Evolutionary conservation across 37 sponge, comb jelly and placozoan species (phyloP), one percentile per base, ranked within the genome.

Genomic region (Amphimedon queenslandica): DNA sequence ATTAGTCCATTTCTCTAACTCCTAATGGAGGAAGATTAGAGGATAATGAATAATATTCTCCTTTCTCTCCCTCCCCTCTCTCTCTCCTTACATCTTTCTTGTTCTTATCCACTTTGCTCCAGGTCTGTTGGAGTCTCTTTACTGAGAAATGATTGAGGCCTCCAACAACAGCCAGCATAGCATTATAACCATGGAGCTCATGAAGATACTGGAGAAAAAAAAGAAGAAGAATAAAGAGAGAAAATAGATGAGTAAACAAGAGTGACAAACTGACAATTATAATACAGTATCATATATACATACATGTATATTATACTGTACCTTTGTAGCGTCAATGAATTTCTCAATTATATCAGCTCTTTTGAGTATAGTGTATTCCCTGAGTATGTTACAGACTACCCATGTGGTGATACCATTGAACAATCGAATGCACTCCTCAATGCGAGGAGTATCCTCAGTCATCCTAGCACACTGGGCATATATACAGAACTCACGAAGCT

Each of bases 121-220:
- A 92, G 24, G 93, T 96, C 32, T 81, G 82, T n/a, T 28, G 10
- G 36, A 96, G 82, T 29, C 96, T 57, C 37, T 67, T 80, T 64
- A 96, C 83, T 58, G 93, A 71, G 40, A 90, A 84, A 23, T 85
- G 87, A 40, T 89, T 80, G 34, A 96, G 79, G 0, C 90, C 93
- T 2, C 83, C 88, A 5, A 96, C 79, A 1, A 96, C 92, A 28
- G 96, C 90, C 61, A 92, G 68, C 70, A 92, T 55, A 2, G 96
- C 85, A 40, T 89, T 89, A 71, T 88, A 96, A 71, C 91, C 80
- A 43, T 89, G 74, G 58, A 96, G 57, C 25, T 86, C 63, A 60
- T 42, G 60, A 58, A 96, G 74, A 38, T 86, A 47, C 87, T 91
- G 72, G 27, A 40, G 40, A 56, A 36, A 39, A 55, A 21, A 28